Evolutionary conservation across 35 echinoderm and acorn worm species (phyloP).

Genomic region (Diadema setosum): DNA sequence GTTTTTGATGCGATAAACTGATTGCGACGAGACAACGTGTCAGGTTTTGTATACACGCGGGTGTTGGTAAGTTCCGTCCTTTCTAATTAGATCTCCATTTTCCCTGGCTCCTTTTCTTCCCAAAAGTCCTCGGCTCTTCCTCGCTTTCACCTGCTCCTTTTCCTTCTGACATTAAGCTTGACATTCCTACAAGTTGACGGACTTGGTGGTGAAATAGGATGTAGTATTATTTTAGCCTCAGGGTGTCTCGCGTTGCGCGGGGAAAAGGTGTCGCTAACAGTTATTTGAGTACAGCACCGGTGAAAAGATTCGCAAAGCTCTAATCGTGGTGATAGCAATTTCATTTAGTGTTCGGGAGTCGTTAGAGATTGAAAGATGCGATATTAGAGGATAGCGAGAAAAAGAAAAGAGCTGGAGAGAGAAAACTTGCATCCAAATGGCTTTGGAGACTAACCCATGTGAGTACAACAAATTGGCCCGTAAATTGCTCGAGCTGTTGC

Average conservation of each 20-base stretch:
- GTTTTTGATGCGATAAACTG: not conserved
- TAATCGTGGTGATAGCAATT: conserved; percentile 26
- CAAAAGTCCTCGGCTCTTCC: too few species aligned
- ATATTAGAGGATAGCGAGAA: not conserved
- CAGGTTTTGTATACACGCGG: conserved; percentile 3
- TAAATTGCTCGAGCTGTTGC: conserved; percentile 6
- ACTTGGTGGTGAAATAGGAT: conserved; percentile 14
- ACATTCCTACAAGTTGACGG: conserved; percentile 17
- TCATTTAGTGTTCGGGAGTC: conserved; percentile 12
- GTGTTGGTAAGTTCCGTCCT: not conserved
- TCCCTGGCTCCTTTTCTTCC: not conserved
- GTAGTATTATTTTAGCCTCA: conserved; percentile 6
- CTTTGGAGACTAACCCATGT: conserved; percentile 17
- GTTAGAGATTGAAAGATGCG: conserved; percentile 13
- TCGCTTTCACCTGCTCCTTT: too few species aligned
- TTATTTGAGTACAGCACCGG: conserved; percentile 11
- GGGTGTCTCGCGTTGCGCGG: not conserved
- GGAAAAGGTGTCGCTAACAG: conserved; percentile 15
- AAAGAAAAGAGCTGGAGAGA: not conserved
- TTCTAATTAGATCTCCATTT: conserved; percentile 33
- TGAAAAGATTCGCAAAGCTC: not conserved
- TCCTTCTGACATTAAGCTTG: too few species aligned
- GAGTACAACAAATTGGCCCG: conserved; percentile 18
- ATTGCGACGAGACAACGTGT: not conserved
- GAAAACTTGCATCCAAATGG: conserved; percentile 6